A percentile compares a stretch with the other conserved stretches of the same genome.
These are phyloP conservation scores for Yponomeuta cagnagella DNA, from an alignment of 2,888 invertebrate species.

Conservation along the genomic window DNA sequence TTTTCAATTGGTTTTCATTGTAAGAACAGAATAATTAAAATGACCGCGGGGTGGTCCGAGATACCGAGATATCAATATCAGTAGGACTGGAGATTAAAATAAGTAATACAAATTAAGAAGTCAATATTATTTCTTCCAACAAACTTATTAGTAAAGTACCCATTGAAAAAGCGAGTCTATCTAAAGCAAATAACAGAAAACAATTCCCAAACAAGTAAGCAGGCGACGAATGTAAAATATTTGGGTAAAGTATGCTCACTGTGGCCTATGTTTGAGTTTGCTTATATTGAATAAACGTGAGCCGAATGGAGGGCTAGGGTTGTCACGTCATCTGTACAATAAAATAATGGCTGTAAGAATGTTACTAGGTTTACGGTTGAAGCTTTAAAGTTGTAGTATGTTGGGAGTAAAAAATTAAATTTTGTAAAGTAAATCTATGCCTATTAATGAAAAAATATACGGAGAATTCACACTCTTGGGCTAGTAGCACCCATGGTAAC, in stretches of 20 bases:
- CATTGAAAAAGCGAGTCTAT: not conserved
- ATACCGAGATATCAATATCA: no score
- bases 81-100: no score
- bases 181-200: slow-evolving; percentile 12
- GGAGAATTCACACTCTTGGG: no score
- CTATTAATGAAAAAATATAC: no score
- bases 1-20: no score
- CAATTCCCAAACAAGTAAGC: slow-evolving; percentile 23
- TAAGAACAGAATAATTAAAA: no score
- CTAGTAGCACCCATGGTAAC: no score
- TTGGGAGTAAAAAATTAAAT: no score
- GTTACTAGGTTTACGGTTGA: no score
- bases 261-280: slow-evolving; percentile 65
- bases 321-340: slow-evolving; percentile 29
- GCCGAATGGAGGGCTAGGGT: slow-evolving; percentile 68
- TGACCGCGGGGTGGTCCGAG: no score
- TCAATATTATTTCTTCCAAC: not conserved
- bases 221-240: slow-evolving; percentile 70
- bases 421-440: no score
- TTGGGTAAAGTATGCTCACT: slow-evolving; percentile 61
- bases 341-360: not conserved
- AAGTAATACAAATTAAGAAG: not conserved
- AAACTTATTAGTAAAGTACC: not conserved
- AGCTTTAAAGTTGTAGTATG: no score
- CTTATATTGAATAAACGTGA: slow-evolving; percentile 77